A percentile compares a stretch with the other conserved stretches of the same genome.
Conservation (phyloP, 23 tunicate species). For the Trididemnum clinides region DNA sequence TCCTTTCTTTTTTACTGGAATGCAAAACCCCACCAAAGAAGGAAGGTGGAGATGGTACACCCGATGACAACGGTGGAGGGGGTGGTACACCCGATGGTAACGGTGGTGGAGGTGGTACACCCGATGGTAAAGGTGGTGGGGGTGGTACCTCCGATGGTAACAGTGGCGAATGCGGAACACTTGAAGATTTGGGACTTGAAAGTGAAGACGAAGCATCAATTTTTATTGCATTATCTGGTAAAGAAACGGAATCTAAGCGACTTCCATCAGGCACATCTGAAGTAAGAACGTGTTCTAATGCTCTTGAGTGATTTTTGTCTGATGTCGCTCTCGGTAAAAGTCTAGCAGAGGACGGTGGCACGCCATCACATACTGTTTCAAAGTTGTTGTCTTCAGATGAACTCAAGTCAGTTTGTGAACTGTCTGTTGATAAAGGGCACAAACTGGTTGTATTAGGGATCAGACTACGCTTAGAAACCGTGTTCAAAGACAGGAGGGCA, state of each 20-base stretch:
- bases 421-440: too few species aligned
- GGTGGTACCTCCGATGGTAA: neutral
- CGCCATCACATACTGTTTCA: neutral
- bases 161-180: neutral
- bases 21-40: neutral
- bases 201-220: neutral
- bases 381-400: neutral
- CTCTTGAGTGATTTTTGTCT: neutral
- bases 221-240: too few species aligned
- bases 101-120: neutral
- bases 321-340: neutral
- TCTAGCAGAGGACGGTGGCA: neutral
- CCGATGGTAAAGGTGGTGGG: neutral
- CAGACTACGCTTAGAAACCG: neutral
- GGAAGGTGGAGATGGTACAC: conserved; percentile 26
- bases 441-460: too few species aligned
- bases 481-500: neutral
- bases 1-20: neutral
- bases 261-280: neutral
- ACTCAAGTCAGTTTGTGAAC: neutral
- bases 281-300: too few species aligned
- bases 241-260: neutral
- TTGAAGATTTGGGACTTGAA: neutral
- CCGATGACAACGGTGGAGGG: neutral
- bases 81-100: neutral